phyloP scores from a whole-genome alignment of 2,888 invertebrate genomes.

The Lamellibrachia columna region DNA sequence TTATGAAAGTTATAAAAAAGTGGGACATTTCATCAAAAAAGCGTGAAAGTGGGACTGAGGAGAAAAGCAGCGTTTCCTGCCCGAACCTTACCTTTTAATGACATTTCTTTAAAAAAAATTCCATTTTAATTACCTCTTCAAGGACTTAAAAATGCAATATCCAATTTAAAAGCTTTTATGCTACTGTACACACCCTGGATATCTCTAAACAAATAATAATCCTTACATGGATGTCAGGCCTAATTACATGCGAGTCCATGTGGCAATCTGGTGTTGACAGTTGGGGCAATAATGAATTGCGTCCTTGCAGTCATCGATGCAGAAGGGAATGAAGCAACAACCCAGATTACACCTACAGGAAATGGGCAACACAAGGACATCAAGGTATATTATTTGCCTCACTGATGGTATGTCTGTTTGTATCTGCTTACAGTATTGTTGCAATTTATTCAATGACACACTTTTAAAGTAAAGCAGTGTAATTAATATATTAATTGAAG shows the following conservation, averaged over 20 bases:
- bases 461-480: not conserved
- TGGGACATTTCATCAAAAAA: too few species aligned
- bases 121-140: too few species aligned
- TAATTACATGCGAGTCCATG: not conserved
- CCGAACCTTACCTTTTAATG: too few species aligned
- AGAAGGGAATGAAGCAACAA: conserved; percentile 54
- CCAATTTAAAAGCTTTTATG: too few species aligned
- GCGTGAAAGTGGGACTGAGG: too few species aligned
- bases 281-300: conserved; percentile 60
- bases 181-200: not conserved
- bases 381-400: not conserved
- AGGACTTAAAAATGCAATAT: too few species aligned
- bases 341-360: conserved; percentile 38
- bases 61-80: too few species aligned
- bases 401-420: not conserved
- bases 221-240: not conserved
- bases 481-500: too few species aligned
- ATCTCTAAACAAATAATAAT: not conserved
- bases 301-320: conserved; percentile 57
- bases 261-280: conserved; percentile 41
- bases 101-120: too few species aligned
- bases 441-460: not conserved
- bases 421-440: not conserved
- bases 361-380: not conserved
- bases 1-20: too few species aligned